Evolutionary conservation across 1,140 invertebrate species (phyloP).

Genomic region (Nasonia vitripennis): DNA sequence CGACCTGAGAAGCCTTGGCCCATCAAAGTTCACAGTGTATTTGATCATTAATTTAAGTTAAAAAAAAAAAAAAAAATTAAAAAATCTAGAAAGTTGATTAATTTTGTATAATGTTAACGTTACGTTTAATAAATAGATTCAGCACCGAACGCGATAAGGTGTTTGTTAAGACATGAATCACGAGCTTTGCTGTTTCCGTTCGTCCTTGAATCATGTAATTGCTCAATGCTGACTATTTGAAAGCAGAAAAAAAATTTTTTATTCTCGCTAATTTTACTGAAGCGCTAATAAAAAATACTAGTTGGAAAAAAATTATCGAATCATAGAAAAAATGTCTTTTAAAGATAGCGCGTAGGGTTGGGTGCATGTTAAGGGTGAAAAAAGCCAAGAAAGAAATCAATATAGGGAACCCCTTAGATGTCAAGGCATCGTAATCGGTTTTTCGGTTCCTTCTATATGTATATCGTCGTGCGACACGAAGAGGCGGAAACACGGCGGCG

Average conservation of each 20-base stretch:
- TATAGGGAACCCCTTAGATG: constrained; percentile 10
- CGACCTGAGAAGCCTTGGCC: constrained; percentile 75
- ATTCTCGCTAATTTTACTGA: too few species aligned
- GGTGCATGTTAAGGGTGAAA: not conserved
- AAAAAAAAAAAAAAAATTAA: not conserved
- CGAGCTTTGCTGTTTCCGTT: not conserved
- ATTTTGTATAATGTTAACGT: constrained; percentile 7
- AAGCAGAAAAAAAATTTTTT: too few species aligned
- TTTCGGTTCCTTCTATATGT: not conserved
- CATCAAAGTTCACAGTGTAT: not conserved
- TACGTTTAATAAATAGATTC: not conserved
- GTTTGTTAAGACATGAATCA: not conserved
- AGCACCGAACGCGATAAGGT: not conserved
- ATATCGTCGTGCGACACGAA: not conserved
- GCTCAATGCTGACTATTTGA: not conserved
- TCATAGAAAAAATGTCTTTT: not conserved
- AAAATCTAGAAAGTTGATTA: not conserved
- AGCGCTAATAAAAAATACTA: not conserved
- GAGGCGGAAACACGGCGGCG: not conserved
- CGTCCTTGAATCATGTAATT: not conserved
- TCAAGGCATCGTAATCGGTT: constrained; percentile 8
- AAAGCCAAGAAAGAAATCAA: constrained; percentile 14
- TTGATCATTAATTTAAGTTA: not conserved
- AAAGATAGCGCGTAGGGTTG: not conserved
- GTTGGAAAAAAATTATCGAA: not conserved